Base-by-base conservation (phyloP, 2,888 invertebrate genomes). In the Galerucella pusilla region DNA sequence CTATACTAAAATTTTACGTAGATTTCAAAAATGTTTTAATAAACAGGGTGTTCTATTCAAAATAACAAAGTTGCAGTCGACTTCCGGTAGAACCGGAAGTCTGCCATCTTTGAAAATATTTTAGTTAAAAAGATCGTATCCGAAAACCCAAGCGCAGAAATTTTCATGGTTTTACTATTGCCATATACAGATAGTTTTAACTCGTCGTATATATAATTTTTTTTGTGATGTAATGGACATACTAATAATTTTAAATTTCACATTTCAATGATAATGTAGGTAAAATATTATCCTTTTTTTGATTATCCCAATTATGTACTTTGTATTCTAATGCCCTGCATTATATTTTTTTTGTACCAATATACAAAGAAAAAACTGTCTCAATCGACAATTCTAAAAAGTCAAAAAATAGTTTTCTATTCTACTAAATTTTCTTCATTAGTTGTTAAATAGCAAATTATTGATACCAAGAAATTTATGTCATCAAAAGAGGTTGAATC, bases 291-390 rank as follows among this genome's bases (percentile, higher is more conserved):
- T 60, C 52, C 35, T 59, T 68, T 20, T 20, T 71, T 68, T 66
- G 61, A 16, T 66, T 42, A 61, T 45, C 67, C 46, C 60, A 46
- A 70, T 49, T 63, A 52, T 54, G 52, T 52, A 64, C n/a, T 54
- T 69, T 63, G 35, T 42, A 66, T 49, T 61, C 46, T 78, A 78
- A 80, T 77, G 77, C 77, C 77, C 78, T 75, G 78, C 77, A 76
- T 78, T 77, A 75, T 65, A 46, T 65, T 73, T 71, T 69, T 80
- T 69, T 80, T 79, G 75, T 76, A 74, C 52, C 66, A 57, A 74
- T n/a, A 64, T 64, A 74, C 59, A 69, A 64, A 20, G 35, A 42
- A 25, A 73, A 61, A 74, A 59, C 65, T 69, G 60, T 35, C n/a
- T 6, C 28, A 52, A 16, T 35, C 46, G n/a, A 65, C 65, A 76